phyloP scores from a whole-genome alignment of 1,140 invertebrate genomes.

The Habropoda laboriosa region DNA sequence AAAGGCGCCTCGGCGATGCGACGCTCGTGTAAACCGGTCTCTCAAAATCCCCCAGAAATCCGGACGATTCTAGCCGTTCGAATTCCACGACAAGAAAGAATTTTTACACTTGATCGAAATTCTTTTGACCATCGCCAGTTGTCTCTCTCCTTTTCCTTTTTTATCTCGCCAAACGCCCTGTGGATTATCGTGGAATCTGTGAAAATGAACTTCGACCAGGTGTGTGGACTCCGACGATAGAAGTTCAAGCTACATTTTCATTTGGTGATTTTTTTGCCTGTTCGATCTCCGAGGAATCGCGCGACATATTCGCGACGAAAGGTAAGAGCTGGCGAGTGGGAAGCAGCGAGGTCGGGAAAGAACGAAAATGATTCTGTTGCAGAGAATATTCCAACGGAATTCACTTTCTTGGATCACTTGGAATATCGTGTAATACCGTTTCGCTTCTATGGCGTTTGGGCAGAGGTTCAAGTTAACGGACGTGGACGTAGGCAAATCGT shows the following conservation, averaged over 20 bases:
- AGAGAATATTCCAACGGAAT: background rate
- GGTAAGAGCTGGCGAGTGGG: no score
- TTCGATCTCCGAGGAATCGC: background rate
- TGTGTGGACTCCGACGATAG: no score
- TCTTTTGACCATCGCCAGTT: background rate
- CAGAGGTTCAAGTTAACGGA: background rate
- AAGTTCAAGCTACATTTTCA: background rate
- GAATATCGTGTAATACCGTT: background rate
- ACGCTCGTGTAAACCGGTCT: conserved; percentile 20
- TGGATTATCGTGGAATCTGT: no score
- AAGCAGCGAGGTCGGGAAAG: background rate
- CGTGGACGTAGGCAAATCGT: conserved; percentile 28
- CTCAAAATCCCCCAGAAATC: conserved; percentile 5
- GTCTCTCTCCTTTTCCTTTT: background rate
- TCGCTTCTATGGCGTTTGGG: background rate
- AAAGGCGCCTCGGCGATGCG: background rate
- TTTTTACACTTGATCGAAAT: background rate
- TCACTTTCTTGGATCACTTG: background rate
- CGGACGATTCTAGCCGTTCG: conserved; percentile 11
- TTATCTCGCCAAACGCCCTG: no score
- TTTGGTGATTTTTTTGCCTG: background rate
- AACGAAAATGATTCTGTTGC: background rate
- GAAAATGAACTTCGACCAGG: no score
- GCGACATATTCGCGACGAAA: background rate
- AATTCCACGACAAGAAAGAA: background rate